phyloP scores from a whole-genome alignment of 2,113 vertebrate genomes.

The Zingel zingel region DNA sequence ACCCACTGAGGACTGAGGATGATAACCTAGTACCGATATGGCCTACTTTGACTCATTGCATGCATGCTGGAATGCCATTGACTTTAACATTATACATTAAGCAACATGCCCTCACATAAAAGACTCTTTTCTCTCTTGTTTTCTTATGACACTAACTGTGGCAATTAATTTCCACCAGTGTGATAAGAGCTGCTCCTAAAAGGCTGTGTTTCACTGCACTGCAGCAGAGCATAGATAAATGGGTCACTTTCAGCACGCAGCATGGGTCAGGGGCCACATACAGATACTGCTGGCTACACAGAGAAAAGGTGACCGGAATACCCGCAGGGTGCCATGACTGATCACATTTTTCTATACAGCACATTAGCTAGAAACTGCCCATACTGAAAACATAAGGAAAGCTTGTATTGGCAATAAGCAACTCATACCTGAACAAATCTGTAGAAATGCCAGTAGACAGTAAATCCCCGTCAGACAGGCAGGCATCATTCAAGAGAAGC shows the following conservation, averaged over 20 bases:
- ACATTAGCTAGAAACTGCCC: not conserved
- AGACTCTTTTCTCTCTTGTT: not conserved
- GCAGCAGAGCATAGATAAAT: conserved; percentile 18
- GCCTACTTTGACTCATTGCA: not conserved
- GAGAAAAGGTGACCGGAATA: conserved; percentile 43
- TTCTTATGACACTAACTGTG: not conserved
- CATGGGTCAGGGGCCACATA: conserved; percentile 50
- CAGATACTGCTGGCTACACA: conserved; percentile 19
- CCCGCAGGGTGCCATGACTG: not conserved
- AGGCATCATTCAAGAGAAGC: conserved; percentile 78
- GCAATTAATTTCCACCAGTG: conserved; percentile 2
- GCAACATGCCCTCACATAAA: conserved; percentile 11
- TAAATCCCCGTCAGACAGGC: conserved; percentile 69
- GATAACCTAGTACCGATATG: not conserved
- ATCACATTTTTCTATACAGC: conserved; percentile 20
- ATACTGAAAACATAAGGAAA: not conserved
- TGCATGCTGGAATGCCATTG: not conserved
- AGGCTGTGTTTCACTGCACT: not conserved
- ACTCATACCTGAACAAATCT: conserved; percentile 79
- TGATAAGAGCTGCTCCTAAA: conserved; percentile 6
- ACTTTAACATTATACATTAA: not conserved
- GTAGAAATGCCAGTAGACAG: conserved; percentile 74
- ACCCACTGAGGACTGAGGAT: conserved; percentile 19
- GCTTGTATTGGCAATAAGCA: not conserved
- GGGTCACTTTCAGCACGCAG: conserved; percentile 41